A percentile compares a stretch with the other conserved stretches of the same genome.
Evolutionary conservation across 2,797 vertebrate genomes (phyloP).

Genomic region (Centroberyx gerrardi): DNA sequence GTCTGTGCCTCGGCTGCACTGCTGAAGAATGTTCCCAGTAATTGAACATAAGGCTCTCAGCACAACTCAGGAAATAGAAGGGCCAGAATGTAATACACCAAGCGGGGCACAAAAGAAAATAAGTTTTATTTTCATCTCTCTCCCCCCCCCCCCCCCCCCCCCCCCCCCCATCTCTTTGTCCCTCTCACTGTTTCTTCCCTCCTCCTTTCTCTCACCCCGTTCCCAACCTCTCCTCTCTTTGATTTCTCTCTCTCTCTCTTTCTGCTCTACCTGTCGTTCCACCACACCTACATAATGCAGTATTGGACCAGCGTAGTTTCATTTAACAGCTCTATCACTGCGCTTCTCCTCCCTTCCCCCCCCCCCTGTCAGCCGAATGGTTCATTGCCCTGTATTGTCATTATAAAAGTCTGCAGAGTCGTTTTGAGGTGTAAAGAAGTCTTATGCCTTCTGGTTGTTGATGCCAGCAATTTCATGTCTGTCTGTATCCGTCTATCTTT

Average conservation of each 20-base stretch:
- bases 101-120: constrained; percentile 70
- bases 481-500: background rate
- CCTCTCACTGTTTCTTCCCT: constrained; percentile 32
- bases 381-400: constrained; percentile 23
- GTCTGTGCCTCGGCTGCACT: constrained; percentile 4
- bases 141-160: background rate
- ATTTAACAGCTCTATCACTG: constrained; percentile 22
- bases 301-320: constrained; percentile 20
- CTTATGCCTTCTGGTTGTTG: background rate
- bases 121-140: constrained; percentile 60
- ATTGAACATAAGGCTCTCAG: constrained; percentile 85
- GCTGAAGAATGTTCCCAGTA: constrained; percentile 81
- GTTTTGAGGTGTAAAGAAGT: constrained; percentile 19
- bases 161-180: constrained; percentile 7
- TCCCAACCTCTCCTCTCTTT: constrained; percentile 12
- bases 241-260: constrained; percentile 1
- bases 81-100: constrained; percentile 73
- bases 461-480: background rate
- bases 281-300: background rate
- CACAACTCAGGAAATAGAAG: constrained; percentile 78
- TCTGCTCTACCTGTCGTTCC: constrained; percentile 32
- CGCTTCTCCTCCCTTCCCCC: background rate
- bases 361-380: constrained; percentile 26
- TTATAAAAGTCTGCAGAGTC: constrained; percentile 22
- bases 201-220: constrained; percentile 32